Evolutionary conservation across 2,113 vertebrate genomes (phyloP), one percentile per base, ranked within the genome.

Genomic region (Tympanuchus pallidicinctus): DNA sequence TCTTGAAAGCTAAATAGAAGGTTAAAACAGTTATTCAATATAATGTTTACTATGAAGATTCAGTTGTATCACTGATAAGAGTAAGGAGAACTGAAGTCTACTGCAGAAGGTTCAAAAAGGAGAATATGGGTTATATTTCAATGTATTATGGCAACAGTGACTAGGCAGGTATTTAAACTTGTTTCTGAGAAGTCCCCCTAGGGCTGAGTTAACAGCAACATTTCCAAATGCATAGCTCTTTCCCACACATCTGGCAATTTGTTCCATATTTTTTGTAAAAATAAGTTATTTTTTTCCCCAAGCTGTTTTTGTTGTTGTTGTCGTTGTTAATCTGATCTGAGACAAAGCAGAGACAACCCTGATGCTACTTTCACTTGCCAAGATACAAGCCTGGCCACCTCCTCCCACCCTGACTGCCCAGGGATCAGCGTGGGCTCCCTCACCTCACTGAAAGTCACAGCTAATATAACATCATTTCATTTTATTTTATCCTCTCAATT

Each of bases 261-360:
- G 72, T 85, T 96, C 52, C 69, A 92, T 61, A 91, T 56, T 74
- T 92, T 91, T 79, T 86, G 76, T 80, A 92, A 94, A 89, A 89
- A 48, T 81, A 94, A 82, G 70, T 40, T 93, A 64, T 30, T 86
- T 94, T 86, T 60, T 54, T 60, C 50, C 64, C 10, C 82, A 81
- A 92, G 32, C 27, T 6, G 7, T 82, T 96, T 92, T 74, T 77
- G 42, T 43, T 48, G 54, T 89, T 48, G 54, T 90, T 73, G 70
- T 81, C 95, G 54, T 90, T 48, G 67, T 81, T 95, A 96, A 92
- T 27, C 25, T 66, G 56, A 40, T 59, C 15, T 11, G 66, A 96
- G 61, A 38, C 11, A 52, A 36, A 65, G 11, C 40, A 79, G 52
- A 76, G 27, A 59, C 52, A 95, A 32, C 14, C 59, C 25, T 91